Percentiles rank a stretch among this genome's conserved stretches.
phyloP scores from a whole-genome alignment of 2,888 invertebrate species.

The Ectemnius cavifrons region DNA sequence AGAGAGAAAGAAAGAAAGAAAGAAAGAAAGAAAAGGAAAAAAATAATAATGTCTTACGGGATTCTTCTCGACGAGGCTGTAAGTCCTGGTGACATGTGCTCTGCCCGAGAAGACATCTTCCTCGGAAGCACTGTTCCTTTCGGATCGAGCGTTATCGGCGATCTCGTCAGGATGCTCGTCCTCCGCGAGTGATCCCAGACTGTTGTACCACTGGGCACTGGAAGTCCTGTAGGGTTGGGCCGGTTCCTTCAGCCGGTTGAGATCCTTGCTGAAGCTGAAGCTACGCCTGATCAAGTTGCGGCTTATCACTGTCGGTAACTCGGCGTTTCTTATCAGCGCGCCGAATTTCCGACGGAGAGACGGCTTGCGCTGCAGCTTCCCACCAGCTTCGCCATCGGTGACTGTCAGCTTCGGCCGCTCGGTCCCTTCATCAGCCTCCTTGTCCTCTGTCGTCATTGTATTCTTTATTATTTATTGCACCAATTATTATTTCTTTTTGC shows the following conservation, averaged over 20 bases:
- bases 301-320: slow-evolving; percentile 73
- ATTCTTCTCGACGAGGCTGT: slow-evolving; percentile 66
- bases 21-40: too few species aligned
- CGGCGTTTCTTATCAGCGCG: slow-evolving; percentile 69
- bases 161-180: slow-evolving; percentile 59
- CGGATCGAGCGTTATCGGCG: slow-evolving; percentile 18
- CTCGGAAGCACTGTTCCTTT: slow-evolving; percentile 33
- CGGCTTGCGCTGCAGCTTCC: slow-evolving; percentile 66
- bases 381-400: slow-evolving; percentile 11
- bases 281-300: slow-evolving; percentile 72
- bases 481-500: too few species aligned
- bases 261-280: slow-evolving; percentile 72
- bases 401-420: slow-evolving; percentile 48
- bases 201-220: slow-evolving; percentile 73
- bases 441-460: slow-evolving; percentile 64
- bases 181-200: slow-evolving; percentile 71
- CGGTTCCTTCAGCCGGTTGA: slow-evolving; percentile 61
- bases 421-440: slow-evolving; percentile 59
- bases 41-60: slow-evolving; percentile 59
- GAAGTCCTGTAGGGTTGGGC: slow-evolving; percentile 58
- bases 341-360: slow-evolving; percentile 71
- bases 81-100: slow-evolving; percentile 59
- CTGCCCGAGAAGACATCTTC: slow-evolving; percentile 34
- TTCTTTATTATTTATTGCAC: neutral
- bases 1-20: neutral